Evolutionary conservation across 30 jellyfish, hydroid and myxozoan species (phyloP).

Genomic region (Pelagia noctiluca): DNA sequence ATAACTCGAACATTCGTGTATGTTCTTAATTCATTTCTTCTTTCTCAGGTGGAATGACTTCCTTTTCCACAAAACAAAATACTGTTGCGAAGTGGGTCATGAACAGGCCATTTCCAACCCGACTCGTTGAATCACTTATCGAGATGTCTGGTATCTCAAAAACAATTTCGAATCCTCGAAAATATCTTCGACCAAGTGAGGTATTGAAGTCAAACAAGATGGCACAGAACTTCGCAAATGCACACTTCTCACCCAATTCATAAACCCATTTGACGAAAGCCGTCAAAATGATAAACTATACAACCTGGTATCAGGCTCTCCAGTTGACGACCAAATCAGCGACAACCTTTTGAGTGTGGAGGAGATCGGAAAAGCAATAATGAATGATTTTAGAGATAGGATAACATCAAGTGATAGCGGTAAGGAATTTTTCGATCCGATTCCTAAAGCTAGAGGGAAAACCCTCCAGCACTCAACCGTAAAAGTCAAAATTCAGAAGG

Average conservation of each 20-base stretch:
- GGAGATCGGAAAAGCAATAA: conserved; percentile 23
- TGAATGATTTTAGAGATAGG: conserved; percentile 5
- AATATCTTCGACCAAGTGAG: conserved; percentile 36
- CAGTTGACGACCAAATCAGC: conserved; percentile 17
- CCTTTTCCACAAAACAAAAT: background rate
- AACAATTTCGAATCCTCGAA: conserved; percentile 12
- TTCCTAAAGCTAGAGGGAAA: conserved; percentile 7
- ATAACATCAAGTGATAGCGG: background rate
- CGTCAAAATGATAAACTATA: conserved; percentile 4
- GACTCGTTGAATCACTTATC: conserved; percentile 19
- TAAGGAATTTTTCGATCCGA: conserved; percentile 31
- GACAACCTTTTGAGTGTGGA: conserved; percentile 18
- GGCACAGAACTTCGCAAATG: conserved; percentile 10
- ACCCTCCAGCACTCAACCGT: conserved; percentile 16
- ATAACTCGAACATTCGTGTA: too few species aligned
- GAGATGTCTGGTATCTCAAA: conserved; percentile 19
- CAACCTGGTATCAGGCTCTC: conserved; percentile 53
- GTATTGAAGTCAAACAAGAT: conserved; percentile 12
- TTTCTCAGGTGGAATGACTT: conserved; percentile 53
- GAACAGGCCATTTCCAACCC: conserved; percentile 57
- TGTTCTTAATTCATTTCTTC: too few species aligned
- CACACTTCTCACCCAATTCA: conserved; percentile 7
- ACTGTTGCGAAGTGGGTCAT: conserved; percentile 54
- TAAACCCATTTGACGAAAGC: conserved; percentile 27
- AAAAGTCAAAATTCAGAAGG: conserved; percentile 5